Base-by-base conservation (phyloP, 92 coral and sea anemone species). In the Umimayanthus chanpuru region DNA sequence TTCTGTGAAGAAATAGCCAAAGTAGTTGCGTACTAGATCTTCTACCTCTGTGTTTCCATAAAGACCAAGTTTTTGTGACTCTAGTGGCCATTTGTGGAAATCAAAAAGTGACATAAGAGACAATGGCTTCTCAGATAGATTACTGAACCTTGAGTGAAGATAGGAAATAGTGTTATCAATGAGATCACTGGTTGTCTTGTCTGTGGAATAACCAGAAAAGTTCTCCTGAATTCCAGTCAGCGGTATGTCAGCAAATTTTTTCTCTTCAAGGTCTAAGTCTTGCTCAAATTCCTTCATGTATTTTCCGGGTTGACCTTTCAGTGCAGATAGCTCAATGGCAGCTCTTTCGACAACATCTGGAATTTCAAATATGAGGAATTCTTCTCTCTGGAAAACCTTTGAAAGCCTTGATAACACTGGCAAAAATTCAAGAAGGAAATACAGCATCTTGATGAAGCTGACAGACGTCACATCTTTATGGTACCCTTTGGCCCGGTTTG, bases 81-180 rank as follows among this genome's bases (percentile, higher is more conserved):
- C 90, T 0, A 88, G 90, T 88, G 85, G 90, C 85, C 90, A 88
- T 88, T 88, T 88, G 85, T 88, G 90, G 30, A 88, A 88, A 68
- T 88, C 90, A 88, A 88, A 79, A 65, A 88, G 15, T 79, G 85
- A 30, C 89, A 87, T 86, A 50, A 87, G 85, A 61, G 89, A 77
- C 85, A 44, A 44, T 86, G 89, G 89, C 83, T 86, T 41, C 83
- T 86, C 89, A 61, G 32, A 18, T 76, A 86, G 58, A 76, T 86
- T 86, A 29, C 89, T 78, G 39, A 76, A 76, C 84, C 84, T 86
- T 55, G 89, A 55, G 74, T 86, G 32, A 55, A 86, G 32, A 76
- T 64, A 58, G 20, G 32, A 64, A 76, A 86, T 86, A 55, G 84
- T 86, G 84, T 86, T 86, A 75, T 86, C 88, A 85, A 85, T 85